These are phyloP conservation scores for Pagetopsis macropterus DNA, from an alignment of 2,797 vertebrate species.

Conservation along the genomic window DNA sequence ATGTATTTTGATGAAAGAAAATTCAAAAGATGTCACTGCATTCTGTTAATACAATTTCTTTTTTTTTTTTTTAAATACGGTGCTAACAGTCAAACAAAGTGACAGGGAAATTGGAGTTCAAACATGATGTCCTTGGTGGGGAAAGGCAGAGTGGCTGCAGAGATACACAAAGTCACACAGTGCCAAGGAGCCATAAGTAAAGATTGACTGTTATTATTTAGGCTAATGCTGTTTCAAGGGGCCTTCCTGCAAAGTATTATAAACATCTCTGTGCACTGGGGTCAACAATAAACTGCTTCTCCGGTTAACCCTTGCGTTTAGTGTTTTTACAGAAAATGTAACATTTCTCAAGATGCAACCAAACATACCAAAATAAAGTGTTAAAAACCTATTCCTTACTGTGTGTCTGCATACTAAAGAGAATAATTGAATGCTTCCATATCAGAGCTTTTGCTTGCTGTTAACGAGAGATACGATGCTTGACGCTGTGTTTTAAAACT, in stretches of 20 bases:
- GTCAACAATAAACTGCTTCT: constrained; percentile 36
- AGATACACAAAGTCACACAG: constrained; percentile 17
- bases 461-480: background rate
- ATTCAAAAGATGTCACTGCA: constrained; percentile 30
- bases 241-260: constrained; percentile 1
- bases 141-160: constrained; percentile 9
- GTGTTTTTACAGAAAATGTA: constrained; percentile 41
- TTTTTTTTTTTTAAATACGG: constrained; percentile 6
- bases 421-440: constrained; percentile 21
- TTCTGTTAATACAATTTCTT: constrained; percentile 1
- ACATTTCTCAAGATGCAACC: constrained; percentile 38
- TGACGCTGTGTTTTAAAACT: constrained; percentile 23
- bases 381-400: constrained; percentile 6
- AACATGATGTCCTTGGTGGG: constrained; percentile 35
- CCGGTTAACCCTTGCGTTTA: constrained; percentile 38
- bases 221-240: constrained; percentile 39
- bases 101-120: constrained; percentile 25
- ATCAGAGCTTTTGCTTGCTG: background rate
- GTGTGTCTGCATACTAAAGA: constrained; percentile 6
- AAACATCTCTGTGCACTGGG: background rate
- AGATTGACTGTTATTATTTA: constrained; percentile 42
- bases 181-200: constrained; percentile 18
- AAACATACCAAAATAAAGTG: constrained; percentile 8
- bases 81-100: constrained; percentile 5
- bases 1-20: constrained; percentile 21